A percentile compares a stretch with the other conserved stretches of the same genome.
Evolutionary conservation across 2,888 invertebrate genomes (phyloP).

Genomic region (Pammene aurita): DNA sequence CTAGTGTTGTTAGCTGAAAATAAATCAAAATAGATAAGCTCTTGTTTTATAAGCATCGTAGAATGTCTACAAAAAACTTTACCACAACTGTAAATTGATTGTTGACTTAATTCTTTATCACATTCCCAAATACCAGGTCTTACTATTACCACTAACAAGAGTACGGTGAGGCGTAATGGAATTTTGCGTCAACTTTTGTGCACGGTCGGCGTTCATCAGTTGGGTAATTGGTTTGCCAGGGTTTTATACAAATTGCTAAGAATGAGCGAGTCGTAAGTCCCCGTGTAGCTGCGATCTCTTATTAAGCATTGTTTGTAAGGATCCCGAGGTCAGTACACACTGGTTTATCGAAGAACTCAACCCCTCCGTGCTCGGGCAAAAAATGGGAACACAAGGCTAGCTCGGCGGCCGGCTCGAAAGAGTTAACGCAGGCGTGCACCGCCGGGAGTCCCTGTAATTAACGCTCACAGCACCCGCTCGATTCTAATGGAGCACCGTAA

Average conservation of each 20-base stretch:
- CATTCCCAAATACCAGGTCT: neutral
- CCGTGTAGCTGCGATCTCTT: neutral
- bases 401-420: slow-evolving; percentile 58
- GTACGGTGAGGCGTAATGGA: slow-evolving; percentile 67
- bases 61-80: neutral
- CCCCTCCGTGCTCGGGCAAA: neutral
- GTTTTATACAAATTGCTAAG: neutral
- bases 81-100: neutral
- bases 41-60: too few species aligned
- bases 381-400: neutral
- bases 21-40: neutral
- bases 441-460: slow-evolving; percentile 72
- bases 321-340: slow-evolving; percentile 44
- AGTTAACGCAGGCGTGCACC: slow-evolving; percentile 55
- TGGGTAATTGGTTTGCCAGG: slow-evolving; percentile 70
- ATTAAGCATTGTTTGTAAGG: neutral
- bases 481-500: slow-evolving; percentile 57
- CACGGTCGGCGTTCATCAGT: slow-evolving; percentile 70
- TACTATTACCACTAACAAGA: slow-evolving; percentile 22
- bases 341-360: neutral
- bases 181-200: slow-evolving; percentile 68
- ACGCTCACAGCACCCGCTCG: slow-evolving; percentile 55
- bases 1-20: neutral
- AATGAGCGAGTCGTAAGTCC: neutral
- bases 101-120: neutral